Percentiles rank a stretch among this genome's conserved stretches.
These are phyloP conservation scores for Drosophila maculinotata DNA, from an alignment of 2,888 invertebrate genomes.

Conservation along the genomic window DNA sequence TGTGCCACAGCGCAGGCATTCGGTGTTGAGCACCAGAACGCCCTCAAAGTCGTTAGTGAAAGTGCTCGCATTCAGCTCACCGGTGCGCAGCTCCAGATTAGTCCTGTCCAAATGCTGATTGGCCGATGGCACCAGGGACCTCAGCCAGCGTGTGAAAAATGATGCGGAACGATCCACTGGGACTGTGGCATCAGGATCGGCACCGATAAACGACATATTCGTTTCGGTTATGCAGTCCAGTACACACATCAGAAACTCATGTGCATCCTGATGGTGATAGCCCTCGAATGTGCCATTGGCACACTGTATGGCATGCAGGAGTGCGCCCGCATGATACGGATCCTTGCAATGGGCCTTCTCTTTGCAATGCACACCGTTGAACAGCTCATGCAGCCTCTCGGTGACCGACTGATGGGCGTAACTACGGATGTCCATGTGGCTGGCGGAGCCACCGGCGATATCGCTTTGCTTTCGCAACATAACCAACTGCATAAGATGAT, in stretches of 20 bases:
- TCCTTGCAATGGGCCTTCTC: constrained; percentile 91
- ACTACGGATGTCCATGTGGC: constrained; percentile 46
- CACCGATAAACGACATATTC: constrained; percentile 89
- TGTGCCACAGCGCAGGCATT: constrained; percentile 95
- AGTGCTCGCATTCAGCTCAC: constrained; percentile 88
- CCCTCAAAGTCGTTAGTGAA: constrained; percentile 94
- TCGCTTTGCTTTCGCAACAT: constrained; percentile 87
- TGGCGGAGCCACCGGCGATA: constrained; percentile 72
- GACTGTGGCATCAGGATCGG: constrained; percentile 26
- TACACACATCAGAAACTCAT: constrained; percentile 94
- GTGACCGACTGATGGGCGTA: constrained; percentile 87
- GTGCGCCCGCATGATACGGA: constrained; percentile 92
- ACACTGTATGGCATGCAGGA: constrained; percentile 92
- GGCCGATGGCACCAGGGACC: constrained; percentile 45
- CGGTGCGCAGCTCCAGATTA: constrained; percentile 84
- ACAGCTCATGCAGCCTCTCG: constrained; percentile 93
- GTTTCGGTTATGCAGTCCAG: constrained; percentile 94
- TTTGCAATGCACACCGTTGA: constrained; percentile 89
- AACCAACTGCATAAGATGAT: constrained; percentile 92
- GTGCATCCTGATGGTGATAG: constrained; percentile 97
- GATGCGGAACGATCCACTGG: too few relatives aligned
- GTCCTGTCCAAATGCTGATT: constrained; percentile 85
- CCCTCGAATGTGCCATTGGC: constrained; percentile 92
- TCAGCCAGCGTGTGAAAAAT: too few relatives aligned
- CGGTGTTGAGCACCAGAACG: constrained; percentile 93